These are phyloP conservation scores for Xestoiulus laeticollis DNA, from an alignment of 2,888 invertebrate species.

Conservation along the genomic window DNA sequence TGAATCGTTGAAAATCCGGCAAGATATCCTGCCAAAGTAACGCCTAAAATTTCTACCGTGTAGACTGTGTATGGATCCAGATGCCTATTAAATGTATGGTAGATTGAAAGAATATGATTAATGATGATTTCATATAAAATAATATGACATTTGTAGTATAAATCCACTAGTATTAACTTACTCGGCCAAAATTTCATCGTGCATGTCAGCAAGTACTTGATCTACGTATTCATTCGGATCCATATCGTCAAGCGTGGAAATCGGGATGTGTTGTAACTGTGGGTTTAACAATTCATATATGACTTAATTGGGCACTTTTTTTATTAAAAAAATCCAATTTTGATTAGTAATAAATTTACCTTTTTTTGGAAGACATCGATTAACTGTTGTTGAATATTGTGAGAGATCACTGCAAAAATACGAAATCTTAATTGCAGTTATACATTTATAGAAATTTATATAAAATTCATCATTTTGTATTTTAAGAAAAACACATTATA, in stretches of 20 bases:
- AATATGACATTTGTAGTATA: background rate
- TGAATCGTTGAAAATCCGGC: slow-evolving; percentile 44
- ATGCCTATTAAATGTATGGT: background rate
- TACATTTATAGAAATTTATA: no score
- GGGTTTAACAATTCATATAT: background rate
- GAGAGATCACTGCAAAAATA: background rate
- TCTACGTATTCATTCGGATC: slow-evolving; percentile 46
- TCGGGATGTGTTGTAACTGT: background rate
- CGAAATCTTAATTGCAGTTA: no score
- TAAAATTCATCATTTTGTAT: no score
- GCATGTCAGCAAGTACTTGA: slow-evolving; percentile 31
- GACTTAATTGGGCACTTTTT: background rate
- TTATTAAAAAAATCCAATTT: background rate
- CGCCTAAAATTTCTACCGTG: background rate
- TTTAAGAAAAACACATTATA: no score
- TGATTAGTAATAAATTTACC: background rate
- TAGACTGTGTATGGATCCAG: slow-evolving; percentile 22
- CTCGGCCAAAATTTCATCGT: background rate
- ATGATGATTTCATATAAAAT: background rate
- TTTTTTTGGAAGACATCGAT: background rate
- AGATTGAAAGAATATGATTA: no score
- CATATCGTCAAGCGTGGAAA: background rate
- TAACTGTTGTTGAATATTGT: background rate
- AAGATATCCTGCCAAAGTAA: background rate
- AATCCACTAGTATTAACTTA: background rate